Conservation (phyloP, 2,888 invertebrate genomes). For the Adineta ricciae region DNA sequence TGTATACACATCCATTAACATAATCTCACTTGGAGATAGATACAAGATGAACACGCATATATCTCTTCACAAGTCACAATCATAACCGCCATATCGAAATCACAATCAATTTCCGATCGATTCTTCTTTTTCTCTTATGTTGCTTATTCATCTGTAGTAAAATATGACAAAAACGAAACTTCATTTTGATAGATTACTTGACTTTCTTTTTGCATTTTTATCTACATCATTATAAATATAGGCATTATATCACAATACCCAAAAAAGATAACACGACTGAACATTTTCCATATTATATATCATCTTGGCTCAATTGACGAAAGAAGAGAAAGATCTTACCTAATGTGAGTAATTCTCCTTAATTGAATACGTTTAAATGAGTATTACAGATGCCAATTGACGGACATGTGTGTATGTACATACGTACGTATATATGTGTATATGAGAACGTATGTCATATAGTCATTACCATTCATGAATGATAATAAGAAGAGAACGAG, state of each 20-base stretch:
- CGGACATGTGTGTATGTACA: background rate
- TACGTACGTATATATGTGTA: no score
- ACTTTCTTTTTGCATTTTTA: background rate
- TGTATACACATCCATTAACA: background rate
- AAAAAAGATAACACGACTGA: no score
- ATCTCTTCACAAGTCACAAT: background rate
- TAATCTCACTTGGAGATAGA: background rate
- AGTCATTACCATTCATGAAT: background rate
- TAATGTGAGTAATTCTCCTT: background rate
- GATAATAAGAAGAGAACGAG: background rate
- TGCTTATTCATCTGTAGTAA: background rate
- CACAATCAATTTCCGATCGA: background rate
- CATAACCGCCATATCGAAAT: background rate
- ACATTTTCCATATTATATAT: no score
- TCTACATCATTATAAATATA: no score
- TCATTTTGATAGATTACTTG: background rate
- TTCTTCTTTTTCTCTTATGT: background rate
- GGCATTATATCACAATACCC: no score
- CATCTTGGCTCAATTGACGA: no score
- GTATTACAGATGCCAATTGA: background rate
- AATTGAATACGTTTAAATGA: background rate
- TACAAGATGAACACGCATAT: background rate
- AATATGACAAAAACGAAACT: background rate
- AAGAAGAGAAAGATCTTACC: background rate
- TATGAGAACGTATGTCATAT: background rate